A percentile compares a stretch with the other conserved stretches of the same genome.
These are phyloP conservation scores for Catocala fraxini DNA, from an alignment of 2,888 invertebrate genomes.

Conservation along the genomic window DNA sequence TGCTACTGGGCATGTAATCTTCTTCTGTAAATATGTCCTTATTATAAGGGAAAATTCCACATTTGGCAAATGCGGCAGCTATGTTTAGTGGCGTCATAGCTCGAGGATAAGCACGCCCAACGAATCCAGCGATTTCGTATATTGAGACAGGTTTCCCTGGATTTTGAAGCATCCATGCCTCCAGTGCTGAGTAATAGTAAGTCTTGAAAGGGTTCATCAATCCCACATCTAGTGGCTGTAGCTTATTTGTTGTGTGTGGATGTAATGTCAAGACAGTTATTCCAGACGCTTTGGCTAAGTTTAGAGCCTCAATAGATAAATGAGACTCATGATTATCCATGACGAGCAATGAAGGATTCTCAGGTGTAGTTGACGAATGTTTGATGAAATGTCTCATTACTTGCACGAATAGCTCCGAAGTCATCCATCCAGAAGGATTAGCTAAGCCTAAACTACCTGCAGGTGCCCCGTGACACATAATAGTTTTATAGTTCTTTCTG, in stretches of 20 bases:
- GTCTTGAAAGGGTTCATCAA: not conserved
- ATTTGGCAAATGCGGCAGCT: not conserved
- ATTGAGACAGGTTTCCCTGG: not conserved
- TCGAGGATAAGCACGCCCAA: not conserved
- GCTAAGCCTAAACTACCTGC: too few species aligned
- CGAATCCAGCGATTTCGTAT: not conserved
- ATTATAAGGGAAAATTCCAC: constrained; percentile 1
- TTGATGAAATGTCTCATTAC: constrained; percentile 1
- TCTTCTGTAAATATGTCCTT: not conserved
- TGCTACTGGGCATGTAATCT: not conserved
- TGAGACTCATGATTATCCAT: constrained; percentile 2
- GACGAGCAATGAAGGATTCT: not conserved
- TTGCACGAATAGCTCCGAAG: not conserved
- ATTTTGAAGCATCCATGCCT: not conserved
- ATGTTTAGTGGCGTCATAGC: not conserved
- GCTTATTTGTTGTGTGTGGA: not conserved
- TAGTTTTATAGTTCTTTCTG: not conserved
- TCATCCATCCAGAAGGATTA: not conserved
- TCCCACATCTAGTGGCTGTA: not conserved
- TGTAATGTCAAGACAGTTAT: not conserved
- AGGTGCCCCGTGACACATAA: too few species aligned
- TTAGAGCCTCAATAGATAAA: not conserved
- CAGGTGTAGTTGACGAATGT: not conserved
- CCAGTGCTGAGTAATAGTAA: not conserved
- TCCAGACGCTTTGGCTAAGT: not conserved